Evolutionary conservation across 2,113 vertebrate genomes (phyloP).

Genomic region (Siphamia tubifer): DNA sequence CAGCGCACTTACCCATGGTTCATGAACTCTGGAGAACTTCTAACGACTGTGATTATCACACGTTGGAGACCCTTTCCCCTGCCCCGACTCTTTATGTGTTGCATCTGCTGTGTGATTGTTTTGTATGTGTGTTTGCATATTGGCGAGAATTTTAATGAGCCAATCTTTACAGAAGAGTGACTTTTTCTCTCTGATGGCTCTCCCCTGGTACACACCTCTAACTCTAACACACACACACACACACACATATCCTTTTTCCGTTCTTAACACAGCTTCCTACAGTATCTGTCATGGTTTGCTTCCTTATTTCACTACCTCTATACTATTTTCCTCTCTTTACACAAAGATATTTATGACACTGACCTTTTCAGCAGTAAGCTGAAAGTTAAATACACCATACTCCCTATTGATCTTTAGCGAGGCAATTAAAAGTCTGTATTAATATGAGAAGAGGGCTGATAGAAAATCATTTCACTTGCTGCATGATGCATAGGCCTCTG

Average conservation of each 20-base stretch:
- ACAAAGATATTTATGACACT: conserved; percentile 60
- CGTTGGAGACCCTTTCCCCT: background rate
- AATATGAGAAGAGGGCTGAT: conserved; percentile 40
- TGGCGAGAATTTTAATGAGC: conserved; percentile 39
- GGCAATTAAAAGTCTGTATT: conserved; percentile 66
- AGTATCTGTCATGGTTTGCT: background rate
- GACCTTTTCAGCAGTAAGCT: conserved; percentile 58
- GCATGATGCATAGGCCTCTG: conserved; percentile 19
- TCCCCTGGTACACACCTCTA: background rate
- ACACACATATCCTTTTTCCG: background rate
- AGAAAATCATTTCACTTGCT: conserved; percentile 48
- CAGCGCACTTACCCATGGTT: conserved; percentile 39
- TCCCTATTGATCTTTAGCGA: conserved; percentile 51
- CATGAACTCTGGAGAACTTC: conserved; percentile 44
- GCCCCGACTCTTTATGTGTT: conserved; percentile 12
- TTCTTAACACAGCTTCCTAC: background rate
- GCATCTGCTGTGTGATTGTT: conserved; percentile 9
- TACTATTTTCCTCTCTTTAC: conserved; percentile 23
- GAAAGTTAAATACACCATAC: conserved; percentile 57
- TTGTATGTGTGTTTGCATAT: conserved; percentile 4
- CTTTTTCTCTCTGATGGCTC: background rate
- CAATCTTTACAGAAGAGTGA: conserved; percentile 18
- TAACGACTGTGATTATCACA: conserved; percentile 64
- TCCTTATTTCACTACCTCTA: background rate
- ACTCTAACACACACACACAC: background rate